Conservation (phyloP, 2,888 invertebrate genomes). For the Noctuana brunneofusca region DNA sequence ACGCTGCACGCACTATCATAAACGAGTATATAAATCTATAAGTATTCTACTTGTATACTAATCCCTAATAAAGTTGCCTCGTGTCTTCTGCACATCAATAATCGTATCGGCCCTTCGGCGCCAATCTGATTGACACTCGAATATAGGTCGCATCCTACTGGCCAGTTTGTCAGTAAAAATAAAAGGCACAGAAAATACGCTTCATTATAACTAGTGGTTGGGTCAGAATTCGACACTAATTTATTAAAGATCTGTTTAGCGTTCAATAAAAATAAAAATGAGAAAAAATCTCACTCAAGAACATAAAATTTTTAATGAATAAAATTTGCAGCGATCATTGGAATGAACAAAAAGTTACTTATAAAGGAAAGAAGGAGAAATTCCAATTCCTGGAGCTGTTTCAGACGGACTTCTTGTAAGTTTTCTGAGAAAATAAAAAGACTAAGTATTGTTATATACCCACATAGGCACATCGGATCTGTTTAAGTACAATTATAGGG, state of each 20-base stretch:
- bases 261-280: not conserved
- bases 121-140: constrained; percentile 21
- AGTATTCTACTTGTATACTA: no score
- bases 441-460: no score
- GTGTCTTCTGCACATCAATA: constrained; percentile 4
- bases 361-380: not conserved
- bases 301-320: not conserved
- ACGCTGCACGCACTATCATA: no score
- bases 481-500: not conserved
- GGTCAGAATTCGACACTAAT: no score
- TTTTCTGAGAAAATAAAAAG: constrained; percentile 15
- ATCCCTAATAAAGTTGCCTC: constrained; percentile 5
- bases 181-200: no score
- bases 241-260: no score
- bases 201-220: no score
- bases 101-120: constrained; percentile 14
- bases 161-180: no score
- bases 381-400: constrained; percentile 9
- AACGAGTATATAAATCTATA: no score
- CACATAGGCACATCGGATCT: not conserved
- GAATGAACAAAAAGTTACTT: not conserved
- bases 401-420: constrained; percentile 11
- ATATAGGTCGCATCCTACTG: constrained; percentile 14
- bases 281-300: not conserved
- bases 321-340: not conserved